Percentiles rank a stretch among this genome's conserved stretches.
These are phyloP conservation scores for Eupeodes latifasciatus DNA, from an alignment of 2,888 invertebrate species.

Conservation along the genomic window DNA sequence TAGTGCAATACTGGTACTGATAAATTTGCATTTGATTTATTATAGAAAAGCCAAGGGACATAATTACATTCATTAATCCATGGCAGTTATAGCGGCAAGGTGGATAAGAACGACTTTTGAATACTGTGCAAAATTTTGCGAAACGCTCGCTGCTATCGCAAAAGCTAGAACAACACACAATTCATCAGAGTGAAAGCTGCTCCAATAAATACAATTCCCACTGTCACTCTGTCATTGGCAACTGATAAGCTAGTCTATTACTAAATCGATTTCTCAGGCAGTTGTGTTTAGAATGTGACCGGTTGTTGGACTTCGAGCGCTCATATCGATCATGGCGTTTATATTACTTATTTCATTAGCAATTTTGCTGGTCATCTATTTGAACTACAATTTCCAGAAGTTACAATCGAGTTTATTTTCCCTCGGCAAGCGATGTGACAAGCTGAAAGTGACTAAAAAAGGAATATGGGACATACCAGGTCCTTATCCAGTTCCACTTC, in stretches of 20 bases:
- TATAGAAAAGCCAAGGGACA: constrained; percentile 40
- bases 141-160: constrained; percentile 31
- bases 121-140: constrained; percentile 31
- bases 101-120: constrained; percentile 37
- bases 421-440: constrained; percentile 37
- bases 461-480: constrained; percentile 88
- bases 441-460: constrained; percentile 10
- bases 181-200: constrained; percentile 13
- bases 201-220: neutral
- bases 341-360: constrained; percentile 81
- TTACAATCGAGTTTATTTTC: constrained; percentile 76
- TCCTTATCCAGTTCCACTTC: constrained; percentile 88
- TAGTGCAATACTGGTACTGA: neutral
- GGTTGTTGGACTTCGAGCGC: constrained; percentile 26
- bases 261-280: constrained; percentile 20
- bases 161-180: constrained; percentile 19
- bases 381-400: constrained; percentile 81
- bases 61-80: constrained; percentile 19
- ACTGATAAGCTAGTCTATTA: constrained; percentile 50
- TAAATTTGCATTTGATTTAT: constrained; percentile 43
- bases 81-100: constrained; percentile 8
- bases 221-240: constrained; percentile 3
- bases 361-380: constrained; percentile 81
- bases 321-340: constrained; percentile 80
- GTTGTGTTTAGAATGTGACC: constrained; percentile 59